A percentile compares a stretch with the other conserved stretches of the same genome.
phyloP scores from a whole-genome alignment of 2,113 vertebrate species.

The Carassius carassius region DNA sequence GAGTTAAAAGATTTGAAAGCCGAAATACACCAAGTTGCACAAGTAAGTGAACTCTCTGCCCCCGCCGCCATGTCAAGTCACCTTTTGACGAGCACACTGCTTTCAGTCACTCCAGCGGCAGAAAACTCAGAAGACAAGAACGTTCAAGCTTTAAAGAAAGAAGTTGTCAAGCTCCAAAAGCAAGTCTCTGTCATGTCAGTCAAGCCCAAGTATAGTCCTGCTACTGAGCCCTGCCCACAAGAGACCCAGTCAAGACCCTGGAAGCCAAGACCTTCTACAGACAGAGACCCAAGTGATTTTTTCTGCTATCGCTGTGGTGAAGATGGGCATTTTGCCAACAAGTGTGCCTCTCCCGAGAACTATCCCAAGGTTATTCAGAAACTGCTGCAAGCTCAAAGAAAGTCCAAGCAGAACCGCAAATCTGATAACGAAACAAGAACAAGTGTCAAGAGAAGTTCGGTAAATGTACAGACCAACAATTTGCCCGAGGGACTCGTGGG shows the following conservation, averaged over 20 bases:
- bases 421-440: too few species aligned
- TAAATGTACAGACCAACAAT: too few species aligned
- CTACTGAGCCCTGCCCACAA: too few species aligned
- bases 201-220: neutral
- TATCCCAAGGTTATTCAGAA: conserved; percentile 24
- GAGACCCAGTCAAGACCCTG: too few species aligned
- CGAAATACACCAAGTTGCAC: neutral
- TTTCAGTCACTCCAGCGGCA: neutral
- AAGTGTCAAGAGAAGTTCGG: too few species aligned
- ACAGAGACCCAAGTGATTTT: too few species aligned
- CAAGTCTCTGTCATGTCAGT: conserved; percentile 18
- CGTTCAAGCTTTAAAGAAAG: conserved; percentile 19
- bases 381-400: conserved; percentile 18
- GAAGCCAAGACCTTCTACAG: too few species aligned
- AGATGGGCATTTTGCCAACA: conserved; percentile 28
- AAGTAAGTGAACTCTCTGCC: neutral
- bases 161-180: neutral
- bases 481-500: too few species aligned
- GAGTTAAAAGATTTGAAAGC: too few species aligned
- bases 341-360: conserved; percentile 31
- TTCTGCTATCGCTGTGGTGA: too few species aligned
- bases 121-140: conserved; percentile 7
- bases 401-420: neutral
- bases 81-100: too few species aligned
- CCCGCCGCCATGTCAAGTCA: neutral